phyloP scores from a whole-genome alignment of 2,888 invertebrate genomes.

The Epinotia demarniana region DNA sequence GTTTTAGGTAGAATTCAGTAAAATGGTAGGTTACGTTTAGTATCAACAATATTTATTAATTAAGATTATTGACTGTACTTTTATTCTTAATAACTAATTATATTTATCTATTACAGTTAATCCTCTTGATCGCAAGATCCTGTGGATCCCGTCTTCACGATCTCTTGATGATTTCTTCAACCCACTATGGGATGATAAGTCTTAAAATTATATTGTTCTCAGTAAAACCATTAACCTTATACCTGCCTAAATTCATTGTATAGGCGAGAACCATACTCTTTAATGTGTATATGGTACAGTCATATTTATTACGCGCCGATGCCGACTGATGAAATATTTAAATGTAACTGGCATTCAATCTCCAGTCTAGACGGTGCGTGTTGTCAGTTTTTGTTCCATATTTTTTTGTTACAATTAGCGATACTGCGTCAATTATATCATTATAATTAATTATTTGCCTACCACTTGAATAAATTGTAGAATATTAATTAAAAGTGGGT shows the following conservation, averaged over 20 bases:
- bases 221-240: too few species aligned
- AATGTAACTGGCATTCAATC: conserved; percentile 32
- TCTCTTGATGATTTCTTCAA: too few species aligned
- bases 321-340: conserved; percentile 38
- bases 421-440: conserved; percentile 18
- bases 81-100: too few species aligned
- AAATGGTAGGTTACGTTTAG: too few species aligned
- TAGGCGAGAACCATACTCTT: not conserved
- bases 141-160: too few species aligned
- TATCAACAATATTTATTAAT: too few species aligned
- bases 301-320: conserved; percentile 15
- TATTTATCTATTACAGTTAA: too few species aligned
- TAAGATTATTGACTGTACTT: too few species aligned
- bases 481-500: conserved; percentile 22
- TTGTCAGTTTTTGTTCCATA: conserved; percentile 20
- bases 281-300: not conserved
- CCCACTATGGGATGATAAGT: too few species aligned
- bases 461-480: not conserved
- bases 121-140: too few species aligned
- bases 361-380: conserved; percentile 31
- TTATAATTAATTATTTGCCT: conserved; percentile 21
- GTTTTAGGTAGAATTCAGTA: too few species aligned
- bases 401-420: conserved; percentile 34
- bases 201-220: too few species aligned
- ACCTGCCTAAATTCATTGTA: not conserved